Percentiles rank a stretch among this genome's conserved stretches.
phyloP scores from a whole-genome alignment of 1,140 invertebrate genomes.

The Colletes gigas region DNA sequence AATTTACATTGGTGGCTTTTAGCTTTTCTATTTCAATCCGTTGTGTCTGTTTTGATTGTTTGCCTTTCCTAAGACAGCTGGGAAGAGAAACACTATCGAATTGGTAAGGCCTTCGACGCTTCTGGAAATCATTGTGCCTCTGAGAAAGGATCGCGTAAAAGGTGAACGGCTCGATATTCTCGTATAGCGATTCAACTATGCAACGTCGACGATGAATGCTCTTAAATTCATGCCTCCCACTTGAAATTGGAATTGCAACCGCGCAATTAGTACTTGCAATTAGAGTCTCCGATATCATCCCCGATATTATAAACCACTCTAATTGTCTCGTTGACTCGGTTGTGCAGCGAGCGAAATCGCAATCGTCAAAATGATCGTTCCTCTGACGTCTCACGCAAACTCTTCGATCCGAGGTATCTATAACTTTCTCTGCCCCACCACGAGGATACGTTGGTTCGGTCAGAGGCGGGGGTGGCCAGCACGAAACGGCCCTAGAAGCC shows the following conservation, averaged over 20 bases:
- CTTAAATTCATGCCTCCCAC: conserved; percentile 5
- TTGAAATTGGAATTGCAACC: conserved; percentile 16
- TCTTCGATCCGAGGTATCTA: conserved; percentile 62
- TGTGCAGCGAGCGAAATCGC: conserved; percentile 45
- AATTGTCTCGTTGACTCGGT: conserved; percentile 62
- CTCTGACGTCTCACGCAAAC: conserved; percentile 62
- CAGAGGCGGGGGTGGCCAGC: conserved; percentile 48
- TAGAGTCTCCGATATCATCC: conserved; percentile 41
- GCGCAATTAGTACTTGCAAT: conserved; percentile 40
- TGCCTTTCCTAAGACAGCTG: too few relatives aligned
- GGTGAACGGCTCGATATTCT: too few relatives aligned
- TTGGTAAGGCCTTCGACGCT: too few relatives aligned
- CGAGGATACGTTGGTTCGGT: conserved; percentile 38
- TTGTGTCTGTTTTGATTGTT: too few relatives aligned
- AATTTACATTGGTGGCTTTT: too few relatives aligned
- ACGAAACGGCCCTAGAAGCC: conserved; percentile 67
- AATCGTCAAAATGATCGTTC: conserved; percentile 66
- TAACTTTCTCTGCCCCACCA: conserved; percentile 36
- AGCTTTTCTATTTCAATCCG: too few relatives aligned
- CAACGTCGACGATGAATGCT: not conserved
- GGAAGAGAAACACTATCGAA: too few relatives aligned
- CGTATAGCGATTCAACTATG: too few relatives aligned
- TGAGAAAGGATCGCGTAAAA: too few relatives aligned
- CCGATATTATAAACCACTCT: conserved; percentile 60
- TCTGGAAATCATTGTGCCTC: too few relatives aligned